Evolutionary conservation across 2,888 invertebrate genomes (phyloP).

Genomic region (Stomorhina lunata): DNA sequence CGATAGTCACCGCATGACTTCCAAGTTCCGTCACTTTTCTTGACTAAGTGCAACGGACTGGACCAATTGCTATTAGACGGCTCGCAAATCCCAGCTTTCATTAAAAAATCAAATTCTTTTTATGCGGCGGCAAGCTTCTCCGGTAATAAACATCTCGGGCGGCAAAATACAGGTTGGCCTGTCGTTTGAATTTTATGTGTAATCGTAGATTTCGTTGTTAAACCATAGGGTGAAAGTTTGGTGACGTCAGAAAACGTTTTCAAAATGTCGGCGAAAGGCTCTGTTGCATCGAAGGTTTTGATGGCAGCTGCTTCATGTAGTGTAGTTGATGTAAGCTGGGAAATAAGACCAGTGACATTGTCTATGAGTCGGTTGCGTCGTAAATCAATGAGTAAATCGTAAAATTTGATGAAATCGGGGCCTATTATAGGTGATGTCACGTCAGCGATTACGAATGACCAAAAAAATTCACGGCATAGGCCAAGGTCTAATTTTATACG

Average conservation of each 20-base stretch:
- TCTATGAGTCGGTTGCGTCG: no score
- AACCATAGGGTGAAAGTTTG: background rate
- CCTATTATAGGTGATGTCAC: no score
- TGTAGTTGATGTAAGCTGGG: background rate
- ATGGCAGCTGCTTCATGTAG: background rate
- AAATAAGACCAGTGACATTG: no score
- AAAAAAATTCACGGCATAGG: no score
- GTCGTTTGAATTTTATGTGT: constrained; percentile 32
- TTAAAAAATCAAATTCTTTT: constrained; percentile 26
- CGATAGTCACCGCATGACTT: constrained; percentile 46
- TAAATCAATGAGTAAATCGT: no score
- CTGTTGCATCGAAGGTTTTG: background rate
- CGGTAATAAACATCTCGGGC: constrained; percentile 70
- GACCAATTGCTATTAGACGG: constrained; percentile 35
- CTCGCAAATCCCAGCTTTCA: constrained; percentile 46
- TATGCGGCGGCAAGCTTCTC: constrained; percentile 60
- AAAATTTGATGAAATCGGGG: no score
- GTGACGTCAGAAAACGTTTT: background rate
- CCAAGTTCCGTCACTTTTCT: constrained; percentile 10
- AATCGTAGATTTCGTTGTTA: constrained; percentile 1
- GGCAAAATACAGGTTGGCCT: no score
- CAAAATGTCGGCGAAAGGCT: constrained; percentile 1
- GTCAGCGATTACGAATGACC: no score
- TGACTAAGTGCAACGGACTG: constrained; percentile 42
- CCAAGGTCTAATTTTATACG: no score